Conservation (phyloP, 2,797 vertebrate genomes). For the Remorina albescens region DNA sequence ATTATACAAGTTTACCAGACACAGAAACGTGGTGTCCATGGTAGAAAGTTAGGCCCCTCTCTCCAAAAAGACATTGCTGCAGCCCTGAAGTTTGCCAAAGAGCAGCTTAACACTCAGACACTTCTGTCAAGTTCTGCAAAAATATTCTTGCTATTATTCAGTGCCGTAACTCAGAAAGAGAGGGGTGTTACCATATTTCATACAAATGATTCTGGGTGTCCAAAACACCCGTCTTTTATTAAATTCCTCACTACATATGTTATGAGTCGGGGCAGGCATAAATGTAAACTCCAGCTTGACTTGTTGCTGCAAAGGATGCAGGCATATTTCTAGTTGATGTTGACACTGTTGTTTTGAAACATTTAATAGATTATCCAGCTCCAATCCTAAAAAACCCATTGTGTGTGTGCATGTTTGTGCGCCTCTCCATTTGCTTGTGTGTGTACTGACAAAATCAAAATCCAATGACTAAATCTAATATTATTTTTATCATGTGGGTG, state of each 20-base stretch:
- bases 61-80: no score
- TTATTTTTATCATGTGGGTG: slow-evolving; percentile 62
- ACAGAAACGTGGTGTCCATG: no score
- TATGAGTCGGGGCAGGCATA: neutral
- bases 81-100: no score
- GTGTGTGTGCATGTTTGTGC: neutral
- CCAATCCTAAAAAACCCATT: neutral
- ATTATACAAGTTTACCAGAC: no score
- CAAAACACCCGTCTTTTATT: no score
- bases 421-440: neutral
- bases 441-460: slow-evolving; percentile 34
- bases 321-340: neutral
- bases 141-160: no score
- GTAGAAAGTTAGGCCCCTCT: no score
- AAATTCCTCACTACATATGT: neutral
- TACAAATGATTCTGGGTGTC: no score
- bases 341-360: slow-evolving; percentile 26
- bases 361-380: slow-evolving; percentile 18
- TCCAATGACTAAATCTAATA: slow-evolving; percentile 49
- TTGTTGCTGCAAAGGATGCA: neutral
- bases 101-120: no score
- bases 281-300: neutral
- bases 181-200: no score
- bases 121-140: no score
- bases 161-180: no score